Percentiles rank a stretch among this genome's conserved stretches.
Conservation (phyloP, 1,140 invertebrate genomes). For the Apis dorsata region DNA sequence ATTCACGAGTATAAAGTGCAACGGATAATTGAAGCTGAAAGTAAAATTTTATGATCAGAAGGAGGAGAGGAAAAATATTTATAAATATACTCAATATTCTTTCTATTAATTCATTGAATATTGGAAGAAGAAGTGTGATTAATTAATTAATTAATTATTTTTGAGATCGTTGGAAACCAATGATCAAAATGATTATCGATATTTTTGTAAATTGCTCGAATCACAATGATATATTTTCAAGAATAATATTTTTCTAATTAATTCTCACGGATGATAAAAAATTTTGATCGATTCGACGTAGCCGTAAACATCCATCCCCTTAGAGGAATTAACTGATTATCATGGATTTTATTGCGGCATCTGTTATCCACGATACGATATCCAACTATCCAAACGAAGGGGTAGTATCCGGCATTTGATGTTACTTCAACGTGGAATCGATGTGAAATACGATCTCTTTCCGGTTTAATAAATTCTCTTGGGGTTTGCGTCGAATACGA, state of each 20-base stretch:
- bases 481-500: background rate
- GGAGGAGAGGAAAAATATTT: too few relatives aligned
- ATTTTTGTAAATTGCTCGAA: background rate
- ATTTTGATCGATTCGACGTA: background rate
- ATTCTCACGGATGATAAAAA: conserved; percentile 52
- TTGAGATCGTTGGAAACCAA: background rate
- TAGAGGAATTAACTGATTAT: conserved; percentile 54
- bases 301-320: conserved; percentile 21
- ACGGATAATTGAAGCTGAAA: too few relatives aligned
- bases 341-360: conserved; percentile 53
- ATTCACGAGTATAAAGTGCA: too few relatives aligned
- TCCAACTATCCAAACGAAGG: conserved; percentile 63
- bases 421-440: conserved; percentile 34
- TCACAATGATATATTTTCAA: background rate
- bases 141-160: too few relatives aligned
- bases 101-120: too few relatives aligned
- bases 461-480: conserved; percentile 19
- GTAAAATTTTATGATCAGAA: too few relatives aligned
- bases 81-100: too few relatives aligned
- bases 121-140: too few relatives aligned
- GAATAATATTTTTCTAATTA: conserved; percentile 2
- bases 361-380: conserved; percentile 47
- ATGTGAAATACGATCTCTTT: conserved; percentile 56
- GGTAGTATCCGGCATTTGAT: conserved; percentile 55
- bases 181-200: conserved; percentile 9